Evolutionary conservation across 2,797 vertebrate species (phyloP), one percentile per base, ranked within the genome.

Genomic region (Eutrigla gurnardus): DNA sequence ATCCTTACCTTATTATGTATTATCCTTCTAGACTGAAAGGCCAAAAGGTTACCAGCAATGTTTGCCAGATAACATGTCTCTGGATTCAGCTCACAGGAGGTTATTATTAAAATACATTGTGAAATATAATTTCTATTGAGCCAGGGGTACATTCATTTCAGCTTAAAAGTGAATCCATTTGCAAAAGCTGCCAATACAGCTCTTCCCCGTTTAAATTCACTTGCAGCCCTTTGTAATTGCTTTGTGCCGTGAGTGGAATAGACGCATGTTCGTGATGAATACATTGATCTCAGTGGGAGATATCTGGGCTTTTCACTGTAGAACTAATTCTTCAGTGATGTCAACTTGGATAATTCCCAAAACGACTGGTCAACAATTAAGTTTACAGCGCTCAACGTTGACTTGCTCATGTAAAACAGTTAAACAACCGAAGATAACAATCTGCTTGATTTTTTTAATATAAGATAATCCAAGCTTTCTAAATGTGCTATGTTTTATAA

Each of bases 181-280:
- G 79, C 77, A 72, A 62, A 70, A 52, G 76, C 75, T 32, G 5
- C 82, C 84, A 75, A 77, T 52, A 58, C 73, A 81, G 83, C 78
- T 43, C 63, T 59, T 80, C 80, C 60, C 61, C 59, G 47, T 86
- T 78, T 88, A 78, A 79, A 71, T 81, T 82, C 81, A 86, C 89
- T 88, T 2, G 64, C 76, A 90, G 84, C 82, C 86, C 83, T 90
- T 88, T 84, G 79, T 91, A 92, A 92, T 89, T 91, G 87, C 85
- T 91, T 88, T 89, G 86, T 89, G 90, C 88, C 68, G 70, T 77
- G 82, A 86, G 80, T 77, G 87, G 84, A 87, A 85, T 86, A 74
- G 81, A 89, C 70, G 61, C 64, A 17, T 39, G 77, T 86, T 83
- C 66, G 64, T 85, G 81, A 90, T 87, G 87, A 90, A 89, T 81